Percentiles rank a stretch among this genome's conserved stretches.
Conservation (phyloP, 2,797 vertebrate genomes). For the Darevskia nairensis region DNA sequence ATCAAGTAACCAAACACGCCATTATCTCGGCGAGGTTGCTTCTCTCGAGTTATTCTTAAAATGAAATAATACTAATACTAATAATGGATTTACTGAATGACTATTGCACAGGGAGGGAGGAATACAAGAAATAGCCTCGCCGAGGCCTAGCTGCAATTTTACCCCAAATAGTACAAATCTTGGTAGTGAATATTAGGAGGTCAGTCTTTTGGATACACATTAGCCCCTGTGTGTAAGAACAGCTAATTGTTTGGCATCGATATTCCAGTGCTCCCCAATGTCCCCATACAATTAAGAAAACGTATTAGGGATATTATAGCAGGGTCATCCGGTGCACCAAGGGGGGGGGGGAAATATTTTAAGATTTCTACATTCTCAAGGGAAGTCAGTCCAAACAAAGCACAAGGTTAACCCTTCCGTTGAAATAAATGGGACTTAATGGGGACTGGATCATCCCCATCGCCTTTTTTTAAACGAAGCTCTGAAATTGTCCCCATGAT, state of each 20-base stretch:
- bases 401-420: background rate
- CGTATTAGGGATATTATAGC: too few relatives aligned
- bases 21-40: conserved; percentile 42
- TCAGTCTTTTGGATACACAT: background rate
- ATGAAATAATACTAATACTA: background rate
- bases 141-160: conserved; percentile 28
- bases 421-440: background rate
- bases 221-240: background rate
- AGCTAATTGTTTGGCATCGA: accelerated
- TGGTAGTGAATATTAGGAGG: background rate
- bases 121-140: background rate
- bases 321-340: too few relatives aligned
- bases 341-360: too few relatives aligned
- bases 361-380: too few relatives aligned
- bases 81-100: background rate
- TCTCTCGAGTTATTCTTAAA: too few relatives aligned
- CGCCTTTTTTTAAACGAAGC: too few relatives aligned
- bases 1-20: conserved; percentile 44
- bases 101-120: background rate
- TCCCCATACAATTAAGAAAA: background rate
- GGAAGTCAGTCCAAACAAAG: too few relatives aligned
- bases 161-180: background rate
- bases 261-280: accelerated
- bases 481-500: too few relatives aligned
- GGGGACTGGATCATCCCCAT: too few relatives aligned